Base-by-base conservation (phyloP, 2,113 vertebrate genomes). In the Phyllopteryx taeniolatus region DNA sequence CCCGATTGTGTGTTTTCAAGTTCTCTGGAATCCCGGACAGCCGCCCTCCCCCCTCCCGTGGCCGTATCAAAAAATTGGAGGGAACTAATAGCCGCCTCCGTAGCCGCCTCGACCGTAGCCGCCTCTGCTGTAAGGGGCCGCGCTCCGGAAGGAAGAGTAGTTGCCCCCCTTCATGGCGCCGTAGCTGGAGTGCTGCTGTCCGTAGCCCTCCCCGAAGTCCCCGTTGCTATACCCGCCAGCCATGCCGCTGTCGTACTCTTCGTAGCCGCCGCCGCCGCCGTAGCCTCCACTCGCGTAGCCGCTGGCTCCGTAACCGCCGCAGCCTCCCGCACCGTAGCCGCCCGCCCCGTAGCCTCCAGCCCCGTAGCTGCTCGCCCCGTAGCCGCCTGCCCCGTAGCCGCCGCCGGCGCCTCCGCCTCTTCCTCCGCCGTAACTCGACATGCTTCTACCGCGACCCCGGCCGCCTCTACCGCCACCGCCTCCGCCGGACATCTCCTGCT, bases 151-250 rank as follows among this genome's bases (percentile, higher is more conserved):
- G 68, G 91, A 91, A 69, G 91, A 85, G 70, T 90, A 93, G 87
- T 79, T 91, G 80, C 93, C 93, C 92, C 93, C 93, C 92, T 98
- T 98, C 95, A 98, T 94, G 65, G 97, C 95, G 73, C 96, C 96
- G 72, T 97, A 98, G 51, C 89, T 93, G 66, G 96, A 96, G 86
- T 94, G 93, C 85, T 98, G 96, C 91, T 98, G 96, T 93, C 94
- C 96, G 89, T 97, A 98, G 83, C 95, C 94, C 2, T 86, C 87
- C 54, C 90, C 88, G 79, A 90, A 91, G 86, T 90, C 90, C 17
- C 87, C 87, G 81, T 96, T 96, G 74, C 96, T 95, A 88, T 96
- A 95, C 56, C 94, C 95, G 9, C 83, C 81, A 43, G 93, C 85
- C 88, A 91, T 86, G 62, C 86, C 81, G 89, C 88, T 94, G 33